phyloP scores from a whole-genome alignment of 2,113 vertebrate genomes.

The Ciconia maguari region DNA sequence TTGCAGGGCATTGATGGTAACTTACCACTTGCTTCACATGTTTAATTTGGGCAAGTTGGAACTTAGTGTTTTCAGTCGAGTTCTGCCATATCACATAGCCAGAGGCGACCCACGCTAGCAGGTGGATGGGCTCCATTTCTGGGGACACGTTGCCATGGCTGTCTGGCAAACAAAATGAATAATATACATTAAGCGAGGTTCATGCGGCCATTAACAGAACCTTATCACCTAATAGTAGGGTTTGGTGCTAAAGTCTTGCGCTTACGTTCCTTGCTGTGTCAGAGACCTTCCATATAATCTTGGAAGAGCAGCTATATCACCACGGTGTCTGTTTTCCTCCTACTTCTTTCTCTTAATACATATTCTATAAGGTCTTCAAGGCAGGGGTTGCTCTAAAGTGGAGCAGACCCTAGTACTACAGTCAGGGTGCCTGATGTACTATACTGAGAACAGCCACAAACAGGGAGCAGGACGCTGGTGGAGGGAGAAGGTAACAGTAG shows the following conservation, averaged over 20 bases:
- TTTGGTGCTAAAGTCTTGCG: background rate
- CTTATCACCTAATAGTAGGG: background rate
- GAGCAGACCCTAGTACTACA: rapidly evolving
- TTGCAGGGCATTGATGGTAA: background rate
- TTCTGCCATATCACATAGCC: conserved; percentile 86
- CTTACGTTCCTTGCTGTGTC: background rate
- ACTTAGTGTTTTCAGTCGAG: conserved; percentile 85
- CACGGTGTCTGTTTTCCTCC: background rate
- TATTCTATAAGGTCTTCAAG: rapidly evolving
- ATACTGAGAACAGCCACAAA: background rate
- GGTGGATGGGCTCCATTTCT: conserved; percentile 81
- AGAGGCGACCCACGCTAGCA: conserved; percentile 78
- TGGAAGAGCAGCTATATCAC: background rate
- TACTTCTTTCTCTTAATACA: rapidly evolving
- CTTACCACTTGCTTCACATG: conserved; percentile 89
- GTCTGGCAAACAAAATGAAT: conserved; percentile 69
- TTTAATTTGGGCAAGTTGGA: conserved; percentile 83
- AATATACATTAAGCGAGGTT: background rate
- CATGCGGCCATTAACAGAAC: background rate
- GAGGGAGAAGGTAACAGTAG: background rate
- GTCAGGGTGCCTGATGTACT: background rate
- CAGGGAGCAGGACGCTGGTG: rapidly evolving
- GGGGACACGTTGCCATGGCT: conserved; percentile 78
- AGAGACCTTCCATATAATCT: background rate
- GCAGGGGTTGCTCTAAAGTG: background rate